phyloP scores from a whole-genome alignment of 2,888 invertebrate species.

The Lamproptera curius region DNA sequence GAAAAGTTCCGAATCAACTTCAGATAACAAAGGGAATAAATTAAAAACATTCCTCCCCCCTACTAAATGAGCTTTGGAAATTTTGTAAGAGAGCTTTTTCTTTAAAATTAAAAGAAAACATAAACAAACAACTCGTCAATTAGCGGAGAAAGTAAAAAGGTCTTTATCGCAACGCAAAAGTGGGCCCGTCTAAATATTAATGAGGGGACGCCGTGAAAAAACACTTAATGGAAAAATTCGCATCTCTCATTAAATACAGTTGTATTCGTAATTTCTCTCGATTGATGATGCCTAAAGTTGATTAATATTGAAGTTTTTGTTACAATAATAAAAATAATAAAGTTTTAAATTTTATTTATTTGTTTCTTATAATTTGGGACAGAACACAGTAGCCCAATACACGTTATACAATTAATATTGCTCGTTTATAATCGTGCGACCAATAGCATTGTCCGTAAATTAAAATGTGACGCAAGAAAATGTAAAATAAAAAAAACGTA shows the following conservation, averaged over 20 bases:
- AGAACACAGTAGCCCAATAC: too few relatives aligned
- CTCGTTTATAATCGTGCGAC: too few relatives aligned
- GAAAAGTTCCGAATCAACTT: slow-evolving; percentile 7
- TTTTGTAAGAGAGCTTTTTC: slow-evolving; percentile 1
- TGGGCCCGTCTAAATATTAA: slow-evolving; percentile 10
- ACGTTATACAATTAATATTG: too few relatives aligned
- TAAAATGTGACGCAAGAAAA: too few relatives aligned
- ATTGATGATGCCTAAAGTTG: too few relatives aligned
- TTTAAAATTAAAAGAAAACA: slow-evolving; percentile 13
- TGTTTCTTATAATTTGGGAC: too few relatives aligned
- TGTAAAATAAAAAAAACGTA: too few relatives aligned
- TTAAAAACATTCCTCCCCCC: slow-evolving; percentile 6
- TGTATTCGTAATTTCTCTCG: too few relatives aligned
- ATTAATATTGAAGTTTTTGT: too few relatives aligned
- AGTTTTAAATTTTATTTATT: too few relatives aligned
- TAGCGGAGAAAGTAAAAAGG: slow-evolving; percentile 12
- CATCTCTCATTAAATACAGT: neutral
- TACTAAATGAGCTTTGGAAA: slow-evolving; percentile 6
- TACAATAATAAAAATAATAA: too few relatives aligned
- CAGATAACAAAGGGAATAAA: slow-evolving; percentile 10
- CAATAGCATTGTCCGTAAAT: too few relatives aligned
- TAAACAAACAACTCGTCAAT: slow-evolving; percentile 14
- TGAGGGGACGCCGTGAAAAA: neutral
- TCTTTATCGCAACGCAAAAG: slow-evolving; percentile 8
- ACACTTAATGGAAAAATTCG: neutral